Base-by-base conservation (phyloP, 2,113 vertebrate genomes). In the Plecturocebus donacophilus region DNA sequence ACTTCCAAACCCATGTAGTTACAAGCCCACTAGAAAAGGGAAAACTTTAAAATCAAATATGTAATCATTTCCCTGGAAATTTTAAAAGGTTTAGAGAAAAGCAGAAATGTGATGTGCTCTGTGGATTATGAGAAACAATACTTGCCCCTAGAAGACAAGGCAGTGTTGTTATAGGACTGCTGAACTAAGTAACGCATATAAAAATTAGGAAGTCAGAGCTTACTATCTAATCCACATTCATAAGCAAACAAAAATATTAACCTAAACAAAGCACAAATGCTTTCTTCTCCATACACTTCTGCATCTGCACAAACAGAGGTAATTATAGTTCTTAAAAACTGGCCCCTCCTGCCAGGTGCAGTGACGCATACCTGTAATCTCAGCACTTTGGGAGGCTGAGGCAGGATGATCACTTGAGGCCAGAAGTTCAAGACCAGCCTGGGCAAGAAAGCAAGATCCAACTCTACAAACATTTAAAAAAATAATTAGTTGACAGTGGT, bases 181-280 rank as follows among this genome's bases (percentile, higher is more conserved):
- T 49, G n/a, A 93, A 66, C 94, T 85, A 94, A 83, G n/a, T 61
- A 81, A 81, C 13, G 2, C 32, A 5, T 49, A 75, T 61, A 52
- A 94, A 80, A 76, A 95, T 81, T n/a, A 81, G 32, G 16, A 85
- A 49, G 76, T 95, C 23, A 76, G 64, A 81, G 27, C 2, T 94
- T 75, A 75, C 16, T 64, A 81, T 49, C 17, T 89, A 91, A 93
- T 45, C 13, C 27, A 94, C 5, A 83, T 9, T 58, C 49, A 84
- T 45, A 95, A 87, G 56, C 16, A 87, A 93, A 87, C 30, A 84
- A 94, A 92, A 94, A 64, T 3, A 70, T 21, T 10, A 47, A 5
- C 25, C 35, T 38, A 90, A 87, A 83, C 49, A 47, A 95, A 94
- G 35, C 19, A 96, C 11, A 97, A 92, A 87, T 71, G 64, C 9